Conservation (phyloP, 2,888 invertebrate genomes). For the Chloroclystis v-ata region DNA sequence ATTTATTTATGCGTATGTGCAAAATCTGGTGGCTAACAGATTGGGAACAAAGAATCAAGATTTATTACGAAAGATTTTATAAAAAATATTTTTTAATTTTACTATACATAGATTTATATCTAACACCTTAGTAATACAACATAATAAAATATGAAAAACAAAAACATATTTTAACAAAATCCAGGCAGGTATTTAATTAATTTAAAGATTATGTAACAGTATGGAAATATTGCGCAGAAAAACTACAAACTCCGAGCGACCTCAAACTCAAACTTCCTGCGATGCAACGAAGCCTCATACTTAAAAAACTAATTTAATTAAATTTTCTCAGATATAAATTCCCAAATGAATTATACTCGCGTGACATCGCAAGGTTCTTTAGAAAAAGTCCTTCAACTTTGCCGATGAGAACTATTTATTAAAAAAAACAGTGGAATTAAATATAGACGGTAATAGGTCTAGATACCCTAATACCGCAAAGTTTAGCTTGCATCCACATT, state of each 20-base stretch:
- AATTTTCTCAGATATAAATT: conserved; percentile 14
- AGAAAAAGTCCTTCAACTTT: conserved; percentile 28
- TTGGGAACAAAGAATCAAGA: conserved; percentile 10
- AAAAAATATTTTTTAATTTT: no score
- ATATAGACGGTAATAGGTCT: conserved; percentile 26
- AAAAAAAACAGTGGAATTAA: conserved; percentile 22
- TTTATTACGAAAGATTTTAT: no score
- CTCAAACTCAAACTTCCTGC: conserved; percentile 10
- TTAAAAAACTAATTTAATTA: conserved; percentile 18
- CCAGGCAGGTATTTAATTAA: background rate
- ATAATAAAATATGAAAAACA: no score
- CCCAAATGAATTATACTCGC: conserved; percentile 17
- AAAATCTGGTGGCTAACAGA: conserved; percentile 1
- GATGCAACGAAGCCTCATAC: conserved; percentile 6
- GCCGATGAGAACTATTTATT: conserved; percentile 24
- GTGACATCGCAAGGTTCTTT: conserved; percentile 21
- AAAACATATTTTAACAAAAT: no score
- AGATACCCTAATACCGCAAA: conserved; percentile 39
- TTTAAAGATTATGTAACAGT: background rate
- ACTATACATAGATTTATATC: no score
- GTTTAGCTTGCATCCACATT: conserved; percentile 57
- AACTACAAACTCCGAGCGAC: conserved; percentile 2
- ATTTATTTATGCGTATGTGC: no score
- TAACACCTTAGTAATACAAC: no score
- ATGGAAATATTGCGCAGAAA: background rate